These are phyloP conservation scores for Clarias batrachus DNA, from an alignment of 2,113 vertebrate genomes.

Conservation along the genomic window DNA sequence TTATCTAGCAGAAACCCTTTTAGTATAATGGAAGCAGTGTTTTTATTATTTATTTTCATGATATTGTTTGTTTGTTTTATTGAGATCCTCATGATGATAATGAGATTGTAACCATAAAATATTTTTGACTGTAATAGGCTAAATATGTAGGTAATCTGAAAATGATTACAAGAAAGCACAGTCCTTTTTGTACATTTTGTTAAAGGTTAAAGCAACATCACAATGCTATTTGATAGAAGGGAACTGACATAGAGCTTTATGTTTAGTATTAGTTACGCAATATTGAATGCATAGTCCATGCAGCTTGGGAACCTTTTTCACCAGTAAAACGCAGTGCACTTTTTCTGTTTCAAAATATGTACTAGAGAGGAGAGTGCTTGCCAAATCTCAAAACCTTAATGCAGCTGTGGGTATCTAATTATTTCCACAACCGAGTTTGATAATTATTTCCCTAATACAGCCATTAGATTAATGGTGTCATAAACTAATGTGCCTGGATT, in stretches of 20 bases:
- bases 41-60: background rate
- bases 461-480: constrained; percentile 53
- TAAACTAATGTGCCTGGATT: constrained; percentile 59
- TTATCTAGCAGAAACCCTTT: background rate
- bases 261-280: constrained; percentile 9
- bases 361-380: constrained; percentile 48
- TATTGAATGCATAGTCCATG: background rate
- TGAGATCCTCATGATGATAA: background rate
- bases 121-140: background rate
- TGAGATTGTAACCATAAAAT: background rate
- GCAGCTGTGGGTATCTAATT: constrained; percentile 60
- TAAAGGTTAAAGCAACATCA: constrained; percentile 12
- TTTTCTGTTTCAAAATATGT: constrained; percentile 62
- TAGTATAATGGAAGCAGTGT: background rate
- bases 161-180: background rate
- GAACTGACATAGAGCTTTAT: constrained; percentile 9
- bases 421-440: constrained; percentile 50
- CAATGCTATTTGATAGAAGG: background rate
- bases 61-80: background rate
- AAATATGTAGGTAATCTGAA: background rate
- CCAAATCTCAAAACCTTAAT: constrained; percentile 50
- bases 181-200: background rate
- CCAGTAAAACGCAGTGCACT: constrained; percentile 45
- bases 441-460: constrained; percentile 57
- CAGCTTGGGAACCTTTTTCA: constrained; percentile 27